Percentiles rank a stretch among this genome's conserved stretches.
Evolutionary conservation across 2,888 invertebrate genomes (phyloP).

Genomic region (Metopia argyrocephala): DNA sequence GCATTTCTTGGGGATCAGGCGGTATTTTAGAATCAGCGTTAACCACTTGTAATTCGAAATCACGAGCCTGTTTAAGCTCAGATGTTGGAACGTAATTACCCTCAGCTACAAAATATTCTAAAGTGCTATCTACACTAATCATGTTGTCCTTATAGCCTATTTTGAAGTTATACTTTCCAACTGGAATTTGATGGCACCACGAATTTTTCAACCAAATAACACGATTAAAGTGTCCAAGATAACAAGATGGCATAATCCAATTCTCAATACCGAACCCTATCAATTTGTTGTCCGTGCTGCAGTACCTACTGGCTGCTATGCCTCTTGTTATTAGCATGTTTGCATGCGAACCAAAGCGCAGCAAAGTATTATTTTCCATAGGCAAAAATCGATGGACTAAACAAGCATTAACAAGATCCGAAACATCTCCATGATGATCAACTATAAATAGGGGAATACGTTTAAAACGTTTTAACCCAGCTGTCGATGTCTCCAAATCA

Average conservation of each 20-base stretch:
- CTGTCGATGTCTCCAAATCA: constrained; percentile 25
- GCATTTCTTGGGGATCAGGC: constrained; percentile 68
- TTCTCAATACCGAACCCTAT: constrained; percentile 91
- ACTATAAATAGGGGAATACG: constrained; percentile 88
- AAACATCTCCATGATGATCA: constrained; percentile 88
- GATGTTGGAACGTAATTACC: constrained; percentile 83
- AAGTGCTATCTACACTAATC: constrained; percentile 85
- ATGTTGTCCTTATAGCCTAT: constrained; percentile 86
- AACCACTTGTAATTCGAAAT: constrained; percentile 72
- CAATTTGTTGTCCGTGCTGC: constrained; percentile 85
- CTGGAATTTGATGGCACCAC: constrained; percentile 90
- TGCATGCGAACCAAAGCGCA: constrained; percentile 96
- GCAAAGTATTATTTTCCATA: constrained; percentile 84
- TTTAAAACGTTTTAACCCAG: constrained; percentile 66
- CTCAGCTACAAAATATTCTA: constrained; percentile 92
- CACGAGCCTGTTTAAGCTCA: constrained; percentile 79
- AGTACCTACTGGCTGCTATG: constrained; percentile 87
- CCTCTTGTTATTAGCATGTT: constrained; percentile 91
- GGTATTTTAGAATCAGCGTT: constrained; percentile 69
- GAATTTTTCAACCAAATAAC: constrained; percentile 93
- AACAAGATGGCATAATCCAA: constrained; percentile 94
- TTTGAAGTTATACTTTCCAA: constrained; percentile 83
- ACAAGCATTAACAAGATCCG: constrained; percentile 87
- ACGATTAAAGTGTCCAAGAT: constrained; percentile 87
- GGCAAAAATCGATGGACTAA: constrained; percentile 90